Evolutionary conservation across 2,113 vertebrate species (phyloP), one percentile per base, ranked within the genome.

Genomic region (Xiphorhynchus elegans): DNA sequence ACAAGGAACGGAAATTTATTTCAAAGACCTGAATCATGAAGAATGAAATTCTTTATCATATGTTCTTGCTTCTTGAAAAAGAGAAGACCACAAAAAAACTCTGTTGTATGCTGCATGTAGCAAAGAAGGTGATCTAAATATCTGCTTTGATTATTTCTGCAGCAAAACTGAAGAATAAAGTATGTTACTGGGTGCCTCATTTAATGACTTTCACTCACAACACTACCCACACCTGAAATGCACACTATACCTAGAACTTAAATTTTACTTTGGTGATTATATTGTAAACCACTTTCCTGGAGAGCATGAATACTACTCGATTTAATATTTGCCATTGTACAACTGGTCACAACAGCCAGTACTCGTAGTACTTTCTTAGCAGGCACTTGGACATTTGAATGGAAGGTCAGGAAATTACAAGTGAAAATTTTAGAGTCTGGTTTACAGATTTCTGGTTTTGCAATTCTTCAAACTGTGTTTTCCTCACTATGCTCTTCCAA

Each of bases 391-490:
- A 46, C 52, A 63, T 67, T 78, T 44, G 74, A 60, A 46, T 23
- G n/a, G 42, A 64, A 92, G 25, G 46, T 37, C 26, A 75, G 24
- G 33, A 89, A 87, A 84, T 29, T 5, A 21, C 40, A 87, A 76
- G 6, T 15, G 39, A 92, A 90, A 92, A 21, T 68, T 91, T 10
- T 81, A 1, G 68, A 55, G 80, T 46, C 84, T 79, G 62, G n/a
- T 91, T 91, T 93, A 78, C 29, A 73, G 75, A 84, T 85, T 73
- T 79, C 67, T 10, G 8, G 46, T 92, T 96, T 96, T 93, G 77
- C 84, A 94, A 91, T 87, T 89, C 84, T 89, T 84, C 2, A 2
- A 76, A 55, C 49, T 37, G 26, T 82, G 59, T 96, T 96, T 95
- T 96, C 74, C 70, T 87, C 28, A 46, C 66, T 69, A 23, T 25